Conservation (phyloP, 2,888 invertebrate genomes). For the Deilephila porcellus region DNA sequence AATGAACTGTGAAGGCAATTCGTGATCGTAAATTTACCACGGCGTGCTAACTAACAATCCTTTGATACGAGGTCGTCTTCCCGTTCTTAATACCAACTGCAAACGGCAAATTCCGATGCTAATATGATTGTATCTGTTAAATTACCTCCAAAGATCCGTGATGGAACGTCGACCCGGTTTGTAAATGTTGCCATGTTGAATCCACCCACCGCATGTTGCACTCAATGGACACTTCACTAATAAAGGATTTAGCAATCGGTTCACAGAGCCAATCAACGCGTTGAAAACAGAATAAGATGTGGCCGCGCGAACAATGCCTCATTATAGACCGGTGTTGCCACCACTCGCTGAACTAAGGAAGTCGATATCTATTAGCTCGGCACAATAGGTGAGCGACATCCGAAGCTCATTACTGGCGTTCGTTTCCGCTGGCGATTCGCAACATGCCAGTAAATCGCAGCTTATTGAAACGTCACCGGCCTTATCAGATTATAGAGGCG, state of each 20-base stretch:
- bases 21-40: constrained; percentile 68
- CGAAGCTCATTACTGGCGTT: constrained; percentile 82
- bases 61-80: constrained; percentile 60
- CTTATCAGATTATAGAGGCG: constrained; percentile 46
- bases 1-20: constrained; percentile 41
- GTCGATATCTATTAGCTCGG: constrained; percentile 83
- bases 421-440: constrained; percentile 81
- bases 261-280: constrained; percentile 61
- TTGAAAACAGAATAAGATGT: constrained; percentile 71
- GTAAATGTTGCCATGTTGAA: constrained; percentile 40
- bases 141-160: constrained; percentile 66
- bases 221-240: constrained; percentile 31
- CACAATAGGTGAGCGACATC: constrained; percentile 85
- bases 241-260: constrained; percentile 59
- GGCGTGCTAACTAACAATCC: constrained; percentile 48
- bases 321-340: constrained; percentile 73
- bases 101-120: constrained; percentile 40
- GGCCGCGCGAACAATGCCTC: constrained; percentile 78
- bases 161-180: constrained; percentile 64
- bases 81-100: constrained; percentile 51
- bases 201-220: constrained; percentile 30
- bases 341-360: constrained; percentile 77
- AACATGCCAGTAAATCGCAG: constrained; percentile 70
- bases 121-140: constrained; percentile 63
- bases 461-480: constrained; percentile 60